Evolutionary conservation across 2,888 invertebrate genomes (phyloP).

Genomic region (Mimachlamys varia): DNA sequence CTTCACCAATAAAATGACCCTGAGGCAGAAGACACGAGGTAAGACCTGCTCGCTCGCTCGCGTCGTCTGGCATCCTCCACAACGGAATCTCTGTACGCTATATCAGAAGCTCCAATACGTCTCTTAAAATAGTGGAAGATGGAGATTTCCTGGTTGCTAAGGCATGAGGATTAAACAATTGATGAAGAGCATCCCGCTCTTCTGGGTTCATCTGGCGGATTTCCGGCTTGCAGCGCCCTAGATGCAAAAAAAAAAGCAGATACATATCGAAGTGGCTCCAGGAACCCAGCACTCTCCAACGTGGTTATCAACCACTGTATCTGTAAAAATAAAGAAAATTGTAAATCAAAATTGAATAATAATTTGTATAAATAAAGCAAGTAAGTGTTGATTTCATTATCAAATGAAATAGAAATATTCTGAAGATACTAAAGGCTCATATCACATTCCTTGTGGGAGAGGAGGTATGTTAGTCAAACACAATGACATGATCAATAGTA

Average conservation of each 20-base stretch:
- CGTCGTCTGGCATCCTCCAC: background rate
- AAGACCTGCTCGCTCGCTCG: background rate
- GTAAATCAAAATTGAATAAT: no score
- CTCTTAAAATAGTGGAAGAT: slow-evolving; percentile 17
- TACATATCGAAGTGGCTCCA: background rate
- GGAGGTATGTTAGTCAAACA: no score
- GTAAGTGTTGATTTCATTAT: no score
- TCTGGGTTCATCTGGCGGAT: background rate
- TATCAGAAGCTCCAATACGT: background rate
- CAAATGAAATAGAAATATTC: no score
- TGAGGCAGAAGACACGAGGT: background rate
- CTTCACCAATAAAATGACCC: background rate
- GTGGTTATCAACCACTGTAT: background rate
- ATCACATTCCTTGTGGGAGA: no score
- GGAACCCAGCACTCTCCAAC: slow-evolving; percentile 16
- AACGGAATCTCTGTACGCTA: background rate
- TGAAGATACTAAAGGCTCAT: no score
- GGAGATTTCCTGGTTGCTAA: background rate
- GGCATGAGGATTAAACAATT: background rate
- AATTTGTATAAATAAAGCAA: no score
- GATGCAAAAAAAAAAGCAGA: background rate
- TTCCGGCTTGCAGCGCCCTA: no score
- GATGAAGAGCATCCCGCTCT: background rate
- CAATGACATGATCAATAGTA: no score
- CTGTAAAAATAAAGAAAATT: background rate